Evolutionary conservation across 2,888 invertebrate species (phyloP).

Genomic region (Parasteatoda lunata): DNA sequence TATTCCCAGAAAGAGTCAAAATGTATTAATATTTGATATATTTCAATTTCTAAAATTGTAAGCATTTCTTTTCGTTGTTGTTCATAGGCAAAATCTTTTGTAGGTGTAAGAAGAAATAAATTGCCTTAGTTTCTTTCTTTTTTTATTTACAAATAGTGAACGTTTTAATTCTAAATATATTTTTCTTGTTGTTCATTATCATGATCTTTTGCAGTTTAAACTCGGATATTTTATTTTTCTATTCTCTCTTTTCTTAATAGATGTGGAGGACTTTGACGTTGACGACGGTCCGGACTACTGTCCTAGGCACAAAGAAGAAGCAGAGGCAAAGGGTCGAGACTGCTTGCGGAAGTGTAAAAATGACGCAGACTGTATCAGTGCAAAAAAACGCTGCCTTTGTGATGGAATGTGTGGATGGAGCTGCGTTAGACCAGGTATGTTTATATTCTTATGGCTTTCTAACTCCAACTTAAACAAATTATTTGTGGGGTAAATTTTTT

Average conservation of each 20-base stretch:
- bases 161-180: too few species aligned
- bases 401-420: constrained; percentile 97
- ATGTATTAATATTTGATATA: too few species aligned
- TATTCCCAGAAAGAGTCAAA: too few species aligned
- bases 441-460: neutral
- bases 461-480: neutral
- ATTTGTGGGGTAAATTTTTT: neutral
- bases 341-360: constrained; percentile 93
- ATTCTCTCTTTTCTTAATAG: constrained; percentile 7
- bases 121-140: too few species aligned
- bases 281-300: constrained; percentile 69
- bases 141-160: too few species aligned
- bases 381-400: constrained; percentile 96
- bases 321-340: constrained; percentile 78
- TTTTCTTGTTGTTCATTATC: too few species aligned
- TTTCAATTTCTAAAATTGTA: too few species aligned
- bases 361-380: constrained; percentile 96
- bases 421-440: constrained; percentile 94
- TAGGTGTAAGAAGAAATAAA: too few species aligned
- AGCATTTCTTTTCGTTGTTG: too few species aligned
- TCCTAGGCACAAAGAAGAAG: constrained; percentile 70
- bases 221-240: too few species aligned
- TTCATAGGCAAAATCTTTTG: too few species aligned
- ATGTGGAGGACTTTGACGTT: constrained; percentile 54
- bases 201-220: too few species aligned